Base-by-base conservation (phyloP, 2,797 vertebrate species). In the Botia almorhae region DNA sequence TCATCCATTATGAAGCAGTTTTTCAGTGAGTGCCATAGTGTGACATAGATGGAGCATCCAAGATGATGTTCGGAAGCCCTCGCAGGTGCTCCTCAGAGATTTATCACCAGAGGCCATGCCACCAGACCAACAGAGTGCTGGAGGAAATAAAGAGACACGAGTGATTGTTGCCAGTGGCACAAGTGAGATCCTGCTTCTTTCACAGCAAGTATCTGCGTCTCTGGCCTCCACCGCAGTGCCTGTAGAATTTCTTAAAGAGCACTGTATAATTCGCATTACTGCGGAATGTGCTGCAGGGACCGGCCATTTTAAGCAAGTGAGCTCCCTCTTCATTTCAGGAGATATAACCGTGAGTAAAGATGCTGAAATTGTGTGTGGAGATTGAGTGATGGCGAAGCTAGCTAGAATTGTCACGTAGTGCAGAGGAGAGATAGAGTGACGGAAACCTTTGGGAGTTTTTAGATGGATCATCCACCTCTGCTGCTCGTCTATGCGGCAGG, bases 11-110 rank as follows among this genome's bases (percentile, higher is more conserved):
- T 80, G n/a, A 50, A 73, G 63, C 33, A 68, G 26, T 11, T 58
- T 13, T 23, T 43, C 63, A 58, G 51, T 33, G 10, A 58, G 39
- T 29, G 78, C 17, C 50, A 19, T 21, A 58, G 61, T 82, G 69
- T 83, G 82, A 83, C 63, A 21, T 71, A 76, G 78, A 74, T 77
- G 65, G 73, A 72, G 68, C 53, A 58, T 72, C 4, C 64, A 76
- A 21, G 60, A n/a, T 69, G 53, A 76, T 76, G 70, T 75, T 69
- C 74, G 46, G 26, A 56, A 58, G 36, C 43, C 5, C 70, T 78
- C 60, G 61, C 43, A 82, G 70, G 74, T 76, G 71, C 48, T 69
- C 76, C 76, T 81, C 70, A 78, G 74, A 46, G 29, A 63, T 71
- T 81, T 65, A 78, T 74, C 51, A 81, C 78, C 69, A 58, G 43